Evolutionary conservation across 2,113 vertebrate genomes (phyloP).

Genomic region (Anolis sagrei): DNA sequence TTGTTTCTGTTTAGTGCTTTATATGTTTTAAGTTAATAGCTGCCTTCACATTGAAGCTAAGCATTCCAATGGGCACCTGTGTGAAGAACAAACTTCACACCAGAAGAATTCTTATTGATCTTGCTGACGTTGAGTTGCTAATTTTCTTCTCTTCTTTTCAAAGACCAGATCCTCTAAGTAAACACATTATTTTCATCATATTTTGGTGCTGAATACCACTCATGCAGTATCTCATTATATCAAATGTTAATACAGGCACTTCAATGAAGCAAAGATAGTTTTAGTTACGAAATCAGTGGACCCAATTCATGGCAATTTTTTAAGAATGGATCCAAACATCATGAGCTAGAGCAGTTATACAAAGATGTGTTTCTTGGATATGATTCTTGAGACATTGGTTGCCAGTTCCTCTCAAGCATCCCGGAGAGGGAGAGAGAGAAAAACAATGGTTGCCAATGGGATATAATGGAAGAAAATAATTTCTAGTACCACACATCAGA

Average conservation of each 20-base stretch:
- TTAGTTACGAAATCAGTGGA: conserved; percentile 40
- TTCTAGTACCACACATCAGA: too few species aligned
- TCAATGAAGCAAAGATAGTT: conserved; percentile 41
- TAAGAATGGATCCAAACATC: conserved; percentile 27
- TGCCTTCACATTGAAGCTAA: neutral
- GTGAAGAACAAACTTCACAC: neutral
- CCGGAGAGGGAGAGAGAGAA: neutral
- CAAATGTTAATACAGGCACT: conserved; percentile 35
- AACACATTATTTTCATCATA: conserved; percentile 44
- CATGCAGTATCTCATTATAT: conserved; percentile 39
- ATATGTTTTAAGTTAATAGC: too few species aligned
- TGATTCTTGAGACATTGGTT: too few species aligned
- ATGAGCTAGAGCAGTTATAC: neutral
- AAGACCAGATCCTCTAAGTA: conserved; percentile 32
- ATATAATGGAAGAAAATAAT: too few species aligned
- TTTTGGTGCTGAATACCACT: conserved; percentile 50
- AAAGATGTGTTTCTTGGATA: too few species aligned
- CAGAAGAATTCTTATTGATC: neutral
- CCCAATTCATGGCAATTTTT: conserved; percentile 42
- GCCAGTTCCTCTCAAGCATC: too few species aligned
- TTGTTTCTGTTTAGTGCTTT: neutral
- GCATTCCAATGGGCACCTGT: neutral
- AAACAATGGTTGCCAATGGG: neutral
- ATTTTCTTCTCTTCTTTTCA: conserved; percentile 25
- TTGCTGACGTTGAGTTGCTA: conserved; percentile 23